Evolutionary conservation across 2,888 invertebrate genomes (phyloP).

Genomic region (Erpobdella octoculata): DNA sequence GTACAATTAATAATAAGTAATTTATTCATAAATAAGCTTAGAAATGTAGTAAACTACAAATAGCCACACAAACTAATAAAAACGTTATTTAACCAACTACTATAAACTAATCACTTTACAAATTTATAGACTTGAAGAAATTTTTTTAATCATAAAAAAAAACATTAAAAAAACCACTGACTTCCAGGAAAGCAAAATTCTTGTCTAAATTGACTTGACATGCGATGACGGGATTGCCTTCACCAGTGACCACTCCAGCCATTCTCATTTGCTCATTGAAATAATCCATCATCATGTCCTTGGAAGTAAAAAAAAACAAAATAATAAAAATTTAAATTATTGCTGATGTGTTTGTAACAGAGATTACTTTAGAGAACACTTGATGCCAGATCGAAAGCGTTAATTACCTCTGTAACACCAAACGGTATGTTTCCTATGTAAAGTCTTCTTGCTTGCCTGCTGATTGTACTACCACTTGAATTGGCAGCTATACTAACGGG

Average conservation of each 20-base stretch:
- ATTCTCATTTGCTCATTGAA: slow-evolving; percentile 98
- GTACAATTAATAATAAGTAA: background rate
- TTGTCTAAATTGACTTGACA: slow-evolving; percentile 98
- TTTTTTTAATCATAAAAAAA: background rate
- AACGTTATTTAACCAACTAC: no score
- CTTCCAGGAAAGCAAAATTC: slow-evolving; percentile 97
- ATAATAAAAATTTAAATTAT: no score
- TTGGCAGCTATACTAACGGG: slow-evolving; percentile 86
- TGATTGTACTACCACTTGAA: slow-evolving; percentile 90
- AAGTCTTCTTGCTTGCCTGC: slow-evolving; percentile 76
- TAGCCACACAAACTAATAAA: no score
- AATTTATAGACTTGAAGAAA: no score
- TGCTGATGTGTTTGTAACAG: no score
- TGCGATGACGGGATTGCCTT: slow-evolving; percentile 94
- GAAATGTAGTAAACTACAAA: no score
- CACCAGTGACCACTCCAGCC: slow-evolving; percentile 89
- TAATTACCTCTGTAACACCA: slow-evolving; percentile 76
- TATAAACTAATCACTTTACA: no score
- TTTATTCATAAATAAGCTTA: background rate
- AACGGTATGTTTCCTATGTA: slow-evolving; percentile 97
- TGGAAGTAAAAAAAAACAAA: slow-evolving; percentile 35
- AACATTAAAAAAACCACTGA: slow-evolving; percentile 51
- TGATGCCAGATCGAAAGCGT: no score
- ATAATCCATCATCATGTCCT: slow-evolving; percentile 87
- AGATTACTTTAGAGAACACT: no score